Conservation (phyloP, 1,140 invertebrate genomes). For the Bombus impatiens region DNA sequence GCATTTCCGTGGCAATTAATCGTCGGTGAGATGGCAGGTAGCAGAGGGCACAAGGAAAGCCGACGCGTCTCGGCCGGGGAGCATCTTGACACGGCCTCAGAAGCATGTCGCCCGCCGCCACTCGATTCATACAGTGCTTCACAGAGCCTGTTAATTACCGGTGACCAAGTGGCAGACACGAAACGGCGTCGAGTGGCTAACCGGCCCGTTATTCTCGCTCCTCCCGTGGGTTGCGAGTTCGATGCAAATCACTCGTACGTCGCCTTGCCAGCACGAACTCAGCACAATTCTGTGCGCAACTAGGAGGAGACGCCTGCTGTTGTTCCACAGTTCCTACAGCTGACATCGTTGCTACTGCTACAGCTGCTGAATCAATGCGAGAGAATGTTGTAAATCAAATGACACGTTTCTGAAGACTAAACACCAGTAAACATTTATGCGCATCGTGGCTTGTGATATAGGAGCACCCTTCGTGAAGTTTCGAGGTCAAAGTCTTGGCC, state of each 20-base stretch:
- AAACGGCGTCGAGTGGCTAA: slow-evolving; percentile 60
- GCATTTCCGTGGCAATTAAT: slow-evolving; percentile 44
- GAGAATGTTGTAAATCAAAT: slow-evolving; percentile 65
- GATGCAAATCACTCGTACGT: slow-evolving; percentile 71
- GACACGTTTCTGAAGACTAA: slow-evolving; percentile 47
- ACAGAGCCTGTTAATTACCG: slow-evolving; percentile 63
- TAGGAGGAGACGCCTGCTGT: slow-evolving; percentile 37
- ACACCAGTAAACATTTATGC: neutral
- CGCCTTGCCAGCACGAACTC: slow-evolving; percentile 69
- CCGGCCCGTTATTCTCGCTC: slow-evolving; percentile 62
- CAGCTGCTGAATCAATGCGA: slow-evolving; percentile 30
- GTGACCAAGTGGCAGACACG: slow-evolving; percentile 56
- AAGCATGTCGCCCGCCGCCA: slow-evolving; percentile 14
- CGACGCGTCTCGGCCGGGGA: neutral
- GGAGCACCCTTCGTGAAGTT: neutral
- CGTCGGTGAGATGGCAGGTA: neutral
- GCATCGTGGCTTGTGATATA: slow-evolving; percentile 5
- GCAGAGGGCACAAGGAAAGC: slow-evolving; percentile 24
- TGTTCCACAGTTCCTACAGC: slow-evolving; percentile 27
- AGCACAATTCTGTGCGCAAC: slow-evolving; percentile 65
- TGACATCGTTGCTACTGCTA: slow-evolving; percentile 39
- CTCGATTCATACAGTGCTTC: slow-evolving; percentile 48
- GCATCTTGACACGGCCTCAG: slow-evolving; percentile 38
- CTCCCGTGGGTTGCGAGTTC: slow-evolving; percentile 50
- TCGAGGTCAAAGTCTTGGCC: neutral